Conservation (phyloP, 1,140 invertebrate genomes). For the Littorina saxatilis region DNA sequence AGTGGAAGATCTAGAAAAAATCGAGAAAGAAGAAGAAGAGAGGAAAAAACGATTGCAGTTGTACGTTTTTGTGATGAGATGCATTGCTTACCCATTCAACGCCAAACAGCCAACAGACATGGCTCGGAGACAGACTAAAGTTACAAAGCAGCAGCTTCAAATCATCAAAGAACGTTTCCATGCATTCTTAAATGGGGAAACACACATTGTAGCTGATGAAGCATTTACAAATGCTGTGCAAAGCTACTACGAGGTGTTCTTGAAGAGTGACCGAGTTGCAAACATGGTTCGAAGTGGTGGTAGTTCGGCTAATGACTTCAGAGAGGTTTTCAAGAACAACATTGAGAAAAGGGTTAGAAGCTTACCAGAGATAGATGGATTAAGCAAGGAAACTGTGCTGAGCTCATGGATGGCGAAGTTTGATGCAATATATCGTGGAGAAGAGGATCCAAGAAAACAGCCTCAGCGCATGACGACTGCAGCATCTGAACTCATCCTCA, state of each 20-base stretch:
- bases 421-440: constrained; percentile 97
- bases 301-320: constrained; percentile 98
- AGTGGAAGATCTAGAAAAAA: constrained; percentile 70
- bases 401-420: constrained; percentile 99
- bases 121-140: constrained; percentile 85
- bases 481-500: constrained; percentile 75
- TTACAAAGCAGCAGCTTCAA: constrained; percentile 96
- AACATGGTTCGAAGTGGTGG: constrained; percentile 98
- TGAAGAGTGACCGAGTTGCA: constrained; percentile 95
- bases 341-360: constrained; percentile 97
- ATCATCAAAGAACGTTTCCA: constrained; percentile 96
- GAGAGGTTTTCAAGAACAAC: constrained; percentile 97
- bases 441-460: constrained; percentile 75
- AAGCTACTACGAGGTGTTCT: constrained; percentile 97
- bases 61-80: constrained; percentile 98
- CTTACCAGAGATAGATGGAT: constrained; percentile 98
- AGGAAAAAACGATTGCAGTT: constrained; percentile 85
- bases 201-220: constrained; percentile 96
- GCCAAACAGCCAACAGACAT: constrained; percentile 99
- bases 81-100: constrained; percentile 99
- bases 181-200: constrained; percentile 88
- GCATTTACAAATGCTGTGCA: constrained; percentile 99
- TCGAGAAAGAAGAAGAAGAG: constrained; percentile 74
- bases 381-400: constrained; percentile 99
- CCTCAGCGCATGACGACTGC: constrained; percentile 73